Conservation (phyloP, 2,888 invertebrate species). For the Timema podura region DNA sequence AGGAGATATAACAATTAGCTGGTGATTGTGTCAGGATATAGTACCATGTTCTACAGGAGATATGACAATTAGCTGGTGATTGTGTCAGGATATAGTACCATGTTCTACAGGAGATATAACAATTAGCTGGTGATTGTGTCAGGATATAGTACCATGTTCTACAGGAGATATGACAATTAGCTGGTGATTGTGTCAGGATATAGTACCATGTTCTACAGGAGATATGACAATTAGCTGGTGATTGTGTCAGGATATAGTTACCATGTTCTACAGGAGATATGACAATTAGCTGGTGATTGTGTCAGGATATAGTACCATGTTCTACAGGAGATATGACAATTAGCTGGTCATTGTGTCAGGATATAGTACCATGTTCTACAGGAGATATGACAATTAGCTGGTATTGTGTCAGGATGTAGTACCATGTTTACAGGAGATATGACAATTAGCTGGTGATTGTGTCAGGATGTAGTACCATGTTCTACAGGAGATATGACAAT, state of each 20-base stretch:
- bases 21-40: not conserved
- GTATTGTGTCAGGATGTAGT: not conserved
- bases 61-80: slow-evolving; percentile 4
- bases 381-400: too few species aligned
- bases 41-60: not conserved
- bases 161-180: not conserved
- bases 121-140: not conserved
- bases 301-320: not conserved
- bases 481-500: too few species aligned
- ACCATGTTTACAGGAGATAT: too few species aligned
- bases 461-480: too few species aligned
- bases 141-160: not conserved
- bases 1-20: not conserved
- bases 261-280: not conserved
- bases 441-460: too few species aligned
- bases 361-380: too few species aligned
- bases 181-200: not conserved
- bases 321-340: too few species aligned
- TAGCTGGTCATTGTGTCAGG: too few species aligned
- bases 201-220: not conserved
- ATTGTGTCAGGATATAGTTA: not conserved
- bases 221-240: not conserved
- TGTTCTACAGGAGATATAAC: not conserved
- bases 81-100: not conserved
- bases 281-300: not conserved